A percentile compares a stretch with the other conserved stretches of the same genome.
Conservation (phyloP, 1,140 invertebrate genomes). For the Drosophila mojavensis region DNA sequence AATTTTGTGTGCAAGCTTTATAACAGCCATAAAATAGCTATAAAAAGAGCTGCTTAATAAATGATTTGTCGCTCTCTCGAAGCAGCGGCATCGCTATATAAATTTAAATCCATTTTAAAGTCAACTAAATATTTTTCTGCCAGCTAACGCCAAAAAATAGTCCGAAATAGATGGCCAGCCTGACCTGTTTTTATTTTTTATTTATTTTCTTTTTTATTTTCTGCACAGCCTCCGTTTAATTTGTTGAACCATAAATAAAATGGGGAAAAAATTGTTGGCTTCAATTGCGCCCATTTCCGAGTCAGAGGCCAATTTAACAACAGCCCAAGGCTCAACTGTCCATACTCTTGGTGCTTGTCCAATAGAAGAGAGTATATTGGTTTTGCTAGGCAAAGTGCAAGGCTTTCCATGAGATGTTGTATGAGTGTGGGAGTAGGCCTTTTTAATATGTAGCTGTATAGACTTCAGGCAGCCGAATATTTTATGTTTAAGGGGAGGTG, state of each 20-base stretch:
- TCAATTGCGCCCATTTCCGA: conserved; percentile 55
- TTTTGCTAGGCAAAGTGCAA: neutral
- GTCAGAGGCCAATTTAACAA: conserved; percentile 37
- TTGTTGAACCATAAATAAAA: conserved; percentile 64
- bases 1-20: too few relatives aligned
- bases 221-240: conserved; percentile 33
- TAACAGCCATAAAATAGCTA: neutral
- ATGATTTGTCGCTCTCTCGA: too few relatives aligned
- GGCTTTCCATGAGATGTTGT: too few relatives aligned
- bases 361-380: neutral
- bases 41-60: neutral
- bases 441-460: too few relatives aligned
- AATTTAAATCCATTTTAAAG: conserved; percentile 1
- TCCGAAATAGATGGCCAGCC: conserved; percentile 1
- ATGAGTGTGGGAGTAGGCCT: too few relatives aligned
- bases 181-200: neutral
- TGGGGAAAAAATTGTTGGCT: conserved; percentile 29
- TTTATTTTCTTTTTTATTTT: neutral
- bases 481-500: too few relatives aligned
- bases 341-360: neutral
- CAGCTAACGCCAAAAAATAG: neutral
- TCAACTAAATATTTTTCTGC: conserved; percentile 5
- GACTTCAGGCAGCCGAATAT: too few relatives aligned
- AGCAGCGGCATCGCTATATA: neutral
- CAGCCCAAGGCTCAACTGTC: conserved; percentile 19